phyloP scores from a whole-genome alignment of 2,113 vertebrate species.

The Python bivittatus region DNA sequence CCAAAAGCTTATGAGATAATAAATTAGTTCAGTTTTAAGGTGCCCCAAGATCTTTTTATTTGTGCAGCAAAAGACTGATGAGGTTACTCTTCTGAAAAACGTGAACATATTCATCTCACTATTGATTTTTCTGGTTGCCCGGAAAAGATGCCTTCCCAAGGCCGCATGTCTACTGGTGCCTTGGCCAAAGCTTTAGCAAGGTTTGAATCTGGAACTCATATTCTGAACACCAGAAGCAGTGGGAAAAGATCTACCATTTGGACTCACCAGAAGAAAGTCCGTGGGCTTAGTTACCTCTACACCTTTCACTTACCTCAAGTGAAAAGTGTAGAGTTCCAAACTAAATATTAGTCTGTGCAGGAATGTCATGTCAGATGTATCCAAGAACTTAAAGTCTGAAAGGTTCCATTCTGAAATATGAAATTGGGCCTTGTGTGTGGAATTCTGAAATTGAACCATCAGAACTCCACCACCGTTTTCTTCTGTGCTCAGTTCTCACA shows the following conservation, averaged over 20 bases:
- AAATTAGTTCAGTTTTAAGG: background rate
- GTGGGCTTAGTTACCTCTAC: background rate
- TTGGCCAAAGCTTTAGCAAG: background rate
- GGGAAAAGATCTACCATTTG: background rate
- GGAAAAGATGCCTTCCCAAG: background rate
- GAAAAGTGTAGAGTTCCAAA: background rate
- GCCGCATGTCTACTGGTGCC: background rate
- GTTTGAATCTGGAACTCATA: background rate
- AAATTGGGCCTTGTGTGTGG: background rate
- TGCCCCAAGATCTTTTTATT: background rate
- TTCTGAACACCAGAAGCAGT: background rate
- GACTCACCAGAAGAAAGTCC: background rate
- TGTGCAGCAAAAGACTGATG: background rate
- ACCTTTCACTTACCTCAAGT: too few species aligned
- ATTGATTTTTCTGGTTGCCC: background rate
- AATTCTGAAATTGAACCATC: background rate
- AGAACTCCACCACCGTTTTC: too few species aligned
- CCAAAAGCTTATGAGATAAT: background rate
- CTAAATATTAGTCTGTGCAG: background rate
- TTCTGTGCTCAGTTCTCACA: background rate
- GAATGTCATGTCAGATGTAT: background rate
- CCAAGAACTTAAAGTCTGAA: background rate
- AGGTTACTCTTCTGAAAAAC: background rate
- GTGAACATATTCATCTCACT: background rate
- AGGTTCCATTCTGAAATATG: background rate